These are phyloP conservation scores for Sorex fumeus DNA, from an alignment of 2,113 vertebrate species.

Conservation along the genomic window DNA sequence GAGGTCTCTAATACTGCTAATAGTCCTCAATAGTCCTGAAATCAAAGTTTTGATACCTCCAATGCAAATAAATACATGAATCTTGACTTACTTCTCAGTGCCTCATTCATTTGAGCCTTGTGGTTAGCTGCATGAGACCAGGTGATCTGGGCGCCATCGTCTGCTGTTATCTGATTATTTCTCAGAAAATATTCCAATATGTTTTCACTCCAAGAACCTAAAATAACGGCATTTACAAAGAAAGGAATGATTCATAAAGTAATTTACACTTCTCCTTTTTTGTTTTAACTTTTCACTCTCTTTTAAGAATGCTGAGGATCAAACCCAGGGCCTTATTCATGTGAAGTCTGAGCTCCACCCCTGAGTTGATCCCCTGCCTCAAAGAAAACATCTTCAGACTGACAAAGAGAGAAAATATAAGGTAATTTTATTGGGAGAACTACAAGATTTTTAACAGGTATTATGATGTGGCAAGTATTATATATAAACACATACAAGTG, in stretches of 20 bases:
- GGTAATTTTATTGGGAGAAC: background rate
- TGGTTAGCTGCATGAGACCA: slow-evolving; percentile 94
- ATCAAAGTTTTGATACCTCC: background rate
- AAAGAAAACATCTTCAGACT: no score
- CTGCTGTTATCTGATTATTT: slow-evolving; percentile 80
- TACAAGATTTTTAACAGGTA: background rate
- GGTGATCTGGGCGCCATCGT: slow-evolving; percentile 89
- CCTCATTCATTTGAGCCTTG: slow-evolving; percentile 87
- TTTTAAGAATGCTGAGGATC: no score
- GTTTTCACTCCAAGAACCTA: slow-evolving; percentile 87
- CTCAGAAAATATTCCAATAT: slow-evolving; percentile 90
- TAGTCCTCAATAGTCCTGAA: background rate
- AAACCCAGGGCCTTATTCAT: no score
- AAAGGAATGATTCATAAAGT: background rate
- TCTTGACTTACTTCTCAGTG: slow-evolving; percentile 88
- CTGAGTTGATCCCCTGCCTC: no score
- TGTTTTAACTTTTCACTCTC: no score
- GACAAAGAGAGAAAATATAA: background rate
- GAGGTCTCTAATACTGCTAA: slow-evolving; percentile 15
- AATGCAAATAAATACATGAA: background rate
- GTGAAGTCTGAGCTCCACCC: no score
- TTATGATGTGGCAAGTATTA: background rate
- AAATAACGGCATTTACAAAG: slow-evolving; percentile 68
- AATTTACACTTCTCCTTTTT: no score
- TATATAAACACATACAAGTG: background rate